Evolutionary conservation across 2,797 vertebrate genomes (phyloP).

Genomic region (Cygnus olor): DNA sequence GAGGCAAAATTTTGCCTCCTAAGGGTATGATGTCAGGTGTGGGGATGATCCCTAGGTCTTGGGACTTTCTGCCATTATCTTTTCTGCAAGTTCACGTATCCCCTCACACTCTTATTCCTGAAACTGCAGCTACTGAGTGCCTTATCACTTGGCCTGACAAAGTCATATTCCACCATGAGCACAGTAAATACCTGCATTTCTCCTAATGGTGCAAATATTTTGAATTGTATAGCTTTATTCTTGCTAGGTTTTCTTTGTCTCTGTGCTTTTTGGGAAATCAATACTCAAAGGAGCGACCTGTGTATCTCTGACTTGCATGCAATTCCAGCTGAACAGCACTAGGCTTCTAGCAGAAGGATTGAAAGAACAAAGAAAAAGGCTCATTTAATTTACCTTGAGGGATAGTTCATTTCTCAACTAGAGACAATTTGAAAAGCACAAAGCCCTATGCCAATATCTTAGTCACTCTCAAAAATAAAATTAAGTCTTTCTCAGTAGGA

Average conservation of each 20-base stretch:
- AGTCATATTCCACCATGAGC: background rate
- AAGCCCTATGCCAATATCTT: conserved; percentile 18
- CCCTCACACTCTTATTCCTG: background rate
- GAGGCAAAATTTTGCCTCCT: background rate
- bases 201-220: background rate
- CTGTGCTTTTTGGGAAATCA: background rate
- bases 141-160: background rate
- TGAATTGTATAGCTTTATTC: background rate
- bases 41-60: background rate
- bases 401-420: conserved; percentile 48
- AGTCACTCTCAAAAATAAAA: conserved; percentile 51
- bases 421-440: conserved; percentile 40
- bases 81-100: background rate
- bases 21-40: background rate
- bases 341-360: conserved; percentile 14
- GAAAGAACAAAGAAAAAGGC: conserved; percentile 42
- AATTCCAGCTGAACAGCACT: conserved; percentile 5
- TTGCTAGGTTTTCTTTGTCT: background rate
- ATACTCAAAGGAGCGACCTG: conserved; percentile 13
- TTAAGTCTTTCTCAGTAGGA: conserved; percentile 32
- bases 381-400: conserved; percentile 62
- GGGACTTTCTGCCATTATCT: background rate
- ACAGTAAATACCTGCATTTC: background rate
- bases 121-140: background rate
- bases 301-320: background rate